phyloP scores from a whole-genome alignment of 2,888 invertebrate genomes.

The Tineola bisselliella region DNA sequence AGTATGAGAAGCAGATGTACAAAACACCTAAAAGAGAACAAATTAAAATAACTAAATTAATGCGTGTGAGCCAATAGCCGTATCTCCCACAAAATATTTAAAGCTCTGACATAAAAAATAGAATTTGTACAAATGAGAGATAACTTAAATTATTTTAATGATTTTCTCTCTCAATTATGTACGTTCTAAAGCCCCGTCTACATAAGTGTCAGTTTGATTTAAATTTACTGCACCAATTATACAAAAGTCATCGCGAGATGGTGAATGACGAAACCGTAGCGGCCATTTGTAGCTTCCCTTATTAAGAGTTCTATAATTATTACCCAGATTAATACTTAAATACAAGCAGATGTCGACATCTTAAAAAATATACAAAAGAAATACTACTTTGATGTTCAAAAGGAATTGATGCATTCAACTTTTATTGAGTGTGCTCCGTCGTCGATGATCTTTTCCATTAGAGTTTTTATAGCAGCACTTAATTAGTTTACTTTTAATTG shows the following conservation, averaged over 20 bases:
- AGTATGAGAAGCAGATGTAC: neutral
- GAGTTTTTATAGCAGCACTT: neutral
- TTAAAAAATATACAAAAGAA: conserved; percentile 12
- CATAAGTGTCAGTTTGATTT: conserved; percentile 61
- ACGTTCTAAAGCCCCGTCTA: conserved; percentile 40
- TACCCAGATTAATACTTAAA: conserved; percentile 13
- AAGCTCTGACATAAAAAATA: neutral
- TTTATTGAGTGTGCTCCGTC: neutral
- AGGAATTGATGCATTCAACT: conserved; percentile 10
- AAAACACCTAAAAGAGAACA: neutral
- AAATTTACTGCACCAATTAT: conserved; percentile 67
- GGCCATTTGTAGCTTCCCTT: conserved; percentile 53
- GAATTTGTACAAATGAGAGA: conserved; percentile 49
- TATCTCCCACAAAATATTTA: neutral
- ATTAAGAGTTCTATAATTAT: conserved; percentile 59
- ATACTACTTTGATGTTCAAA: conserved; percentile 6
- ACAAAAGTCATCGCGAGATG: conserved; percentile 50
- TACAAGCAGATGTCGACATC: conserved; percentile 11
- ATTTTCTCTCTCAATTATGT: conserved; percentile 62
- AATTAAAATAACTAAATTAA: neutral
- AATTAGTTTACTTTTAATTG: neutral
- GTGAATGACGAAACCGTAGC: conserved; percentile 53
- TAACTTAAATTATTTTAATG: conserved; percentile 66
- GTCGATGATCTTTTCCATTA: neutral
- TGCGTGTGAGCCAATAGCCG: conserved; percentile 1